phyloP scores from a whole-genome alignment of 1,140 invertebrate genomes.

The Drosophila willistoni region DNA sequence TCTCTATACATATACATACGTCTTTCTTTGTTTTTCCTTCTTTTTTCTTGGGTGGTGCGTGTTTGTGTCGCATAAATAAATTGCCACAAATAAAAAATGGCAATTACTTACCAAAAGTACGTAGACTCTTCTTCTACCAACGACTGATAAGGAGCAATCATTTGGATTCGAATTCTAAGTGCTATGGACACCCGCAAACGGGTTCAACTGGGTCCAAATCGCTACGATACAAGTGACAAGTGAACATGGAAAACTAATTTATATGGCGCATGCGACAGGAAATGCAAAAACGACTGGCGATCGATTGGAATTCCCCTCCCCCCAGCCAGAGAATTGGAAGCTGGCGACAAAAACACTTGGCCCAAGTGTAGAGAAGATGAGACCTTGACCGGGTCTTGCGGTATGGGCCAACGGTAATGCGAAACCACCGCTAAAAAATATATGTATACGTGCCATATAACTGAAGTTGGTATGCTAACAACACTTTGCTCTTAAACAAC shows the following conservation, averaged over 20 bases:
- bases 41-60: constrained; percentile 32
- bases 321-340: constrained; percentile 16
- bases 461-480: constrained; percentile 56
- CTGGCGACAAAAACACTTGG: constrained; percentile 43
- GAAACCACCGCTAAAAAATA: constrained; percentile 72
- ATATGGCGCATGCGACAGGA: constrained; percentile 66
- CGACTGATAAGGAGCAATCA: constrained; percentile 59
- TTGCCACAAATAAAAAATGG: constrained; percentile 32
- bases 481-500: constrained; percentile 77
- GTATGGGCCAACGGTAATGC: constrained; percentile 63
- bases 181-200: constrained; percentile 68
- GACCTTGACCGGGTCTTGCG: constrained; percentile 66
- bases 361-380: constrained; percentile 30
- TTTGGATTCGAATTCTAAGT: constrained; percentile 53
- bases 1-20: neutral
- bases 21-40: constrained; percentile 7
- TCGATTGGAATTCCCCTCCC: constrained; percentile 17
- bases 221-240: constrained; percentile 70
- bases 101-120: constrained; percentile 54
- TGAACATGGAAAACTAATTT: constrained; percentile 79
- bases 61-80: constrained; percentile 39
- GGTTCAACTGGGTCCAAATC: constrained; percentile 56
- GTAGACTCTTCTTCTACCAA: constrained; percentile 20
- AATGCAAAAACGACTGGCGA: constrained; percentile 43
- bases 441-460: constrained; percentile 48